Conservation (phyloP, 2,113 vertebrate species). For the Limanda limanda region DNA sequence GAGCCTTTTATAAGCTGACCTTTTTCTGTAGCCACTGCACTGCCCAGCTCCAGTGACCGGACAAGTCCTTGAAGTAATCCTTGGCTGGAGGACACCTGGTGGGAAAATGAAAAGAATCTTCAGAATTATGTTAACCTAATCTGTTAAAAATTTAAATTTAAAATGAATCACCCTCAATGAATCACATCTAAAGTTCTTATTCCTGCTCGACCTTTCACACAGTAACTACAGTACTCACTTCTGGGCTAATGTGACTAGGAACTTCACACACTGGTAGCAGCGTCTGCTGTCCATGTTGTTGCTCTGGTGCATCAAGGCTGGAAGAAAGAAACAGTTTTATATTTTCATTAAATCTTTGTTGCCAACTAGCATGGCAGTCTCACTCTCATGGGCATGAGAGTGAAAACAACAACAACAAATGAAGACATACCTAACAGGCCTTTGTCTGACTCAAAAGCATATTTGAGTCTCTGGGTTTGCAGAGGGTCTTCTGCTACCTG, state of each 20-base stretch:
- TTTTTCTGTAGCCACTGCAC: constrained; percentile 99
- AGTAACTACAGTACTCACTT: constrained; percentile 90
- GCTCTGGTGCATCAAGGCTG: constrained; percentile 99
- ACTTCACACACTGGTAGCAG: constrained; percentile 99
- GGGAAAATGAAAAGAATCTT: constrained; percentile 1
- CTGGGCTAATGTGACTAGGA: constrained; percentile 96
- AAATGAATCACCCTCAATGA: background rate
- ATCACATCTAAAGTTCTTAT: background rate
- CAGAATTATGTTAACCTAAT: background rate
- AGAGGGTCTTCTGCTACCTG: constrained; percentile 96
- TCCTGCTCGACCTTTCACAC: background rate
- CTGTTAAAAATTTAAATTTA: background rate
- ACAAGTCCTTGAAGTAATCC: constrained; percentile 98
- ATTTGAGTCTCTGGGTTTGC: constrained; percentile 93
- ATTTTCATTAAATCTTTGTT: background rate
- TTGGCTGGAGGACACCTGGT: constrained; percentile 94
- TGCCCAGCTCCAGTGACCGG: constrained; percentile 98
- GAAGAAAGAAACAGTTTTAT: constrained; percentile 15
- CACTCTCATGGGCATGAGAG: background rate
- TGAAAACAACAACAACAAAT: background rate
- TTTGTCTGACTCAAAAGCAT: constrained; percentile 97
- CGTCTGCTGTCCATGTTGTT: constrained; percentile 98
- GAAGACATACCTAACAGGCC: constrained; percentile 90
- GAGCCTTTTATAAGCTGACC: constrained; percentile 67
- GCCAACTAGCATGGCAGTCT: background rate